Percentiles rank a stretch among this genome's conserved stretches.
These are phyloP conservation scores for Tarsius wallacei DNA, from an alignment of 2,797 vertebrate species.

Conservation along the genomic window DNA sequence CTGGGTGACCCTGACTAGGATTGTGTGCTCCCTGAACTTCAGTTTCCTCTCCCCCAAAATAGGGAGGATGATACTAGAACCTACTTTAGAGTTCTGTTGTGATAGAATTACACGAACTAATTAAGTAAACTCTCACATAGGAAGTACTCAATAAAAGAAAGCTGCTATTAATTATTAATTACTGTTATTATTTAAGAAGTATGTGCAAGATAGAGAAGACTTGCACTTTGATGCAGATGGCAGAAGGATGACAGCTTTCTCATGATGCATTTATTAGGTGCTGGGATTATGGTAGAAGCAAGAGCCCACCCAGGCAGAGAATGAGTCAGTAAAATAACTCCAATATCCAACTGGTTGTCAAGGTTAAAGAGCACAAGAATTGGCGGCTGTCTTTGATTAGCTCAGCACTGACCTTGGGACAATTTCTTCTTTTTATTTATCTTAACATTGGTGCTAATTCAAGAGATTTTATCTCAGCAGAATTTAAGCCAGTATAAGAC, in stretches of 20 bases:
- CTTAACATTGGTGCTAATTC: neutral
- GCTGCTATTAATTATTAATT: slow-evolving; percentile 48
- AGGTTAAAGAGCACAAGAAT: neutral
- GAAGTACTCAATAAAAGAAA: neutral
- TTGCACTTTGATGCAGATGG: neutral
- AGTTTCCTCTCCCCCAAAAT: neutral
- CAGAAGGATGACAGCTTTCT: neutral
- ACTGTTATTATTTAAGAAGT: neutral
- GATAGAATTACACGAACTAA: neutral
- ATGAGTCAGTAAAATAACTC: neutral
- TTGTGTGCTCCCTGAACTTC: neutral
- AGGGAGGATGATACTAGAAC: neutral
- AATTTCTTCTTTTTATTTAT: neutral
- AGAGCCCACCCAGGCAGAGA: neutral
- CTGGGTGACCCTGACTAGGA: no score
- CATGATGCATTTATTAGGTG: neutral
- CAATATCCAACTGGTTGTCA: neutral
- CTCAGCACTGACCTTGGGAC: neutral
- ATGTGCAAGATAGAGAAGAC: neutral
- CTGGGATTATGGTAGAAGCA: neutral
- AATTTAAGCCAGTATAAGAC: neutral
- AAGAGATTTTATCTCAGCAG: neutral
- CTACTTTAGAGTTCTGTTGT: neutral
- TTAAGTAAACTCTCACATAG: neutral
- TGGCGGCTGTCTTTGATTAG: neutral